Evolutionary conservation across 2,113 vertebrate species (phyloP), one percentile per base, ranked within the genome.

Genomic region (Platysternon megacephalum): DNA sequence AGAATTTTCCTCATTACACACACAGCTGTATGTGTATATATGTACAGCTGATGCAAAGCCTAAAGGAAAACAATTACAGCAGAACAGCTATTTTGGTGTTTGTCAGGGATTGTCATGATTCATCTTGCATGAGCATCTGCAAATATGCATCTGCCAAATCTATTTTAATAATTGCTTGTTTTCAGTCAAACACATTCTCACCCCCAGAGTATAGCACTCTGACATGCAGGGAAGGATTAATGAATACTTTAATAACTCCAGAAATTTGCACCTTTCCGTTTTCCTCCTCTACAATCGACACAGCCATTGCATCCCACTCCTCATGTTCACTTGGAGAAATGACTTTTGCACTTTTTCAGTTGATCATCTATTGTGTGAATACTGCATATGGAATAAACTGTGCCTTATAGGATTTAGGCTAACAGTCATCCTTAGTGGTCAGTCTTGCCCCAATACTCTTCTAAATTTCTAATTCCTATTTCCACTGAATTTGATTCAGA

Each of bases 91-190:
- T 95, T 97, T 96, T 95, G 87, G 88, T 92, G 90, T 96, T 97
- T 97, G 95, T 97, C 93, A 97, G 90, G 92, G 91, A 92, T 89
- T 96, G 92, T 94, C 92, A 94, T 92, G 96, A 97, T 95, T 97
- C 97, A 96, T 97, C 95, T 96, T 97, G 92, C 96, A 95, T 93
- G 96, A 97, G 95, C 94, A 97, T 97, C 97, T 97, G 96, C 93
- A 97, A 96, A 97, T 88, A 97, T 61, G 87, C 95, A 95, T 97
- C 95, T 97, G 95, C 96, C 97, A 97, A 95, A 91, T 91, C 92
- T 94, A 55, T 95, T 97, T 97, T 92, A 95, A 94, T 95, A 93
- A 96, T 94, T 95, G 92, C 94, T 97, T 87, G 81, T 97, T 95
- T 91, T 93, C 95, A 97, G 95, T 93, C 95, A 97, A 97, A 95